phyloP scores from a whole-genome alignment of 1,140 invertebrate genomes.

The Oncopodura yosiiana region DNA sequence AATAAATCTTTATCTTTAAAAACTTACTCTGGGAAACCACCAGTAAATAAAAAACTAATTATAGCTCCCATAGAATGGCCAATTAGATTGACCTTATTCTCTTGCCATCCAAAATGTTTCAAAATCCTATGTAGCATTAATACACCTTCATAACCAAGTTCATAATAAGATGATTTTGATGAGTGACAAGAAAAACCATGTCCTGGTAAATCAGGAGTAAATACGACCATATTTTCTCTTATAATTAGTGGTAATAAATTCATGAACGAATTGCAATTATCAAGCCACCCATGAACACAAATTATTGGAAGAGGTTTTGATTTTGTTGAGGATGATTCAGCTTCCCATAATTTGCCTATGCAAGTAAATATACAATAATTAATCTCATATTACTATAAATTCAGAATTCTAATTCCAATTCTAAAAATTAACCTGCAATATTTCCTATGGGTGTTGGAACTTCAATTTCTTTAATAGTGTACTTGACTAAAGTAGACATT shows the following conservation, averaged over 20 bases:
- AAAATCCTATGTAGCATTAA: constrained; percentile 58
- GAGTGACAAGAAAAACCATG: constrained; percentile 72
- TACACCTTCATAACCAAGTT: constrained; percentile 63
- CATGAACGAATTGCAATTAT: constrained; percentile 12
- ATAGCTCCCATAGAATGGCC: constrained; percentile 74
- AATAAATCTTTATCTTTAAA: not conserved
- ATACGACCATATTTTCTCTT: constrained; percentile 8
- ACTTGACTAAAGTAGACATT: too few relatives aligned
- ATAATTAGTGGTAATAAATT: constrained; percentile 15
- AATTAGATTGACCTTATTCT: constrained; percentile 61
- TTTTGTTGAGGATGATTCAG: too few relatives aligned
- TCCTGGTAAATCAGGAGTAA: constrained; percentile 33
- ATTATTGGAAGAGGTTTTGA: constrained; percentile 7
- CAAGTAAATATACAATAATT: not conserved
- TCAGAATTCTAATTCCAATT: not conserved
- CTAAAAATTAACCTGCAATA: not conserved
- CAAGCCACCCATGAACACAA: constrained; percentile 27
- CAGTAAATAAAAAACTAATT: constrained; percentile 67
- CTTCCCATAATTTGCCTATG: constrained; percentile 21
- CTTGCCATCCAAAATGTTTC: constrained; percentile 65
- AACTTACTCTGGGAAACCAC: constrained; percentile 62
- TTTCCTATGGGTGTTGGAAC: not conserved
- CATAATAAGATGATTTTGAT: constrained; percentile 57
- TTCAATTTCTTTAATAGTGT: not conserved
- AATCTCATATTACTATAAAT: not conserved